Conservation (phyloP, 2,113 vertebrate species). For the Salminus brasiliensis region DNA sequence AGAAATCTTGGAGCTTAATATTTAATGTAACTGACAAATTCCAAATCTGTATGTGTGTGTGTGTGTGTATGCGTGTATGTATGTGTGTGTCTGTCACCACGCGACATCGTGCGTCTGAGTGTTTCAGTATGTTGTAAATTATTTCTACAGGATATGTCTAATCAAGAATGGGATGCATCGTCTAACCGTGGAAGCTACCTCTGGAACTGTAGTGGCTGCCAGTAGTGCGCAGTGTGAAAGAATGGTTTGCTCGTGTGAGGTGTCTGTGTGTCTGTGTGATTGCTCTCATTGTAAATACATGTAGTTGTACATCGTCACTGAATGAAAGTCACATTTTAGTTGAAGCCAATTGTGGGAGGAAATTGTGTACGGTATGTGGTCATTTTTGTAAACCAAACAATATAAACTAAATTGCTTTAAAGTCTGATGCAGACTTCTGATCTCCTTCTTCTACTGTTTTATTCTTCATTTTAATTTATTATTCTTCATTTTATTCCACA, state of each 20-base stretch:
- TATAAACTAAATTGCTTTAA: slow-evolving; percentile 70
- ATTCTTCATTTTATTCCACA: neutral
- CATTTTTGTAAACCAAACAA: slow-evolving; percentile 89
- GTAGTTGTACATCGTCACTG: slow-evolving; percentile 86
- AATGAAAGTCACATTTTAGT: slow-evolving; percentile 83
- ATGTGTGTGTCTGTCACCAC: no score
- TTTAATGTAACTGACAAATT: slow-evolving; percentile 55
- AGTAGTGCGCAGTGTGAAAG: slow-evolving; percentile 80
- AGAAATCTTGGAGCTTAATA: slow-evolving; percentile 31
- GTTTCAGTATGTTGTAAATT: slow-evolving; percentile 79
- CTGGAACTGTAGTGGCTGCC: slow-evolving; percentile 89
- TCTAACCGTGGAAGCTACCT: slow-evolving; percentile 97
- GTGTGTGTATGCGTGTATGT: neutral
- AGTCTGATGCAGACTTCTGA: neutral
- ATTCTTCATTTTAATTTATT: no score
- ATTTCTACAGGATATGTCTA: slow-evolving; percentile 81
- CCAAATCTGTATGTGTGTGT: slow-evolving; percentile 48
- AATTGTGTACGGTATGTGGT: slow-evolving; percentile 89
- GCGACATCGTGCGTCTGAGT: no score
- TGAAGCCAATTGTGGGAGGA: slow-evolving; percentile 86
- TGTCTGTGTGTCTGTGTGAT: slow-evolving; percentile 71
- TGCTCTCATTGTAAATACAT: slow-evolving; percentile 80
- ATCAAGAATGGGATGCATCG: slow-evolving; percentile 86
- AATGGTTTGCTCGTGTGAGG: slow-evolving; percentile 66
- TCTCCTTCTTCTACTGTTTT: neutral